Evolutionary conservation across 2,797 vertebrate genomes (phyloP).

Genomic region (Syndactyla subalaris): DNA sequence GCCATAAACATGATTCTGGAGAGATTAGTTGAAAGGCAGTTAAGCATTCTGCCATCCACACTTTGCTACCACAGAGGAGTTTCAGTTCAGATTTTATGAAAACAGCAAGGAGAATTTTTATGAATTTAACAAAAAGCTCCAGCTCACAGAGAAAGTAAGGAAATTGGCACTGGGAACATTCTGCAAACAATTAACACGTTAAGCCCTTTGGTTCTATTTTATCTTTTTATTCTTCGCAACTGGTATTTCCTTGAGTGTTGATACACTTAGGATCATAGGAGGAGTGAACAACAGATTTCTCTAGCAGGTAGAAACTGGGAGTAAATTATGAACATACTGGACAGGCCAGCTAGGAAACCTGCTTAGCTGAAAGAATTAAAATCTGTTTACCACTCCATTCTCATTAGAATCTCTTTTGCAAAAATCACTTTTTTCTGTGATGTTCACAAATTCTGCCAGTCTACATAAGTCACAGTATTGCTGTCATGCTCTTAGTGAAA

Average conservation of each 20-base stretch:
- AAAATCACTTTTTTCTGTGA: background rate
- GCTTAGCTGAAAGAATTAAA: background rate
- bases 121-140: constrained; percentile 12
- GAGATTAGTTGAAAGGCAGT: background rate
- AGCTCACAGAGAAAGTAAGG: background rate
- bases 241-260: background rate
- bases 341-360: background rate
- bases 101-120: constrained; percentile 33
- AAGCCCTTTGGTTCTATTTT: background rate
- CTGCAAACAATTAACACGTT: background rate
- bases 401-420: background rate
- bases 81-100: constrained; percentile 35
- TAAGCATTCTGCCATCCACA: background rate
- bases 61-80: background rate
- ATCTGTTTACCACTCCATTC: background rate
- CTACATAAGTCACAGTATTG: background rate
- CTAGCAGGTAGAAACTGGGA: background rate
- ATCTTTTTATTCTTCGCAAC: background rate
- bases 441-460: background rate
- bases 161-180: background rate
- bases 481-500: background rate
- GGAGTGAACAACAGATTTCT: constrained; percentile 9
- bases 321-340: background rate
- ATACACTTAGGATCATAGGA: background rate
- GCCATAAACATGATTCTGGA: background rate